Percentiles rank a stretch among this genome's conserved stretches.
phyloP scores from a whole-genome alignment of 2,113 vertebrate species.

The Paramisgurnus dabryanus region DNA sequence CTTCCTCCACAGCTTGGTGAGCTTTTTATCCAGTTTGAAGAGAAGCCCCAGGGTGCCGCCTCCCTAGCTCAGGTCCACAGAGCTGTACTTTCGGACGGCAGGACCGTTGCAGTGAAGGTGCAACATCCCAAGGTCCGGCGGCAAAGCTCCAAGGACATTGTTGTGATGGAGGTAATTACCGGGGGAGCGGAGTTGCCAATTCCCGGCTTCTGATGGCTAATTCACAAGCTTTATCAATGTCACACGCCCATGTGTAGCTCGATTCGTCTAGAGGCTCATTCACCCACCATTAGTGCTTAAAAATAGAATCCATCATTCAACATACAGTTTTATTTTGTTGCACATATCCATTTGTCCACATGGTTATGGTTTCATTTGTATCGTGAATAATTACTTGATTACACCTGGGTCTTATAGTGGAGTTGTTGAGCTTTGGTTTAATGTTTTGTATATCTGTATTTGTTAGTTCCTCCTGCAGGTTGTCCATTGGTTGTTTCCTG shows the following conservation, averaged over 20 bases:
- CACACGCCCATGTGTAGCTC: constrained; percentile 33
- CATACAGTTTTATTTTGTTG: constrained; percentile 31
- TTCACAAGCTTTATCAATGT: constrained; percentile 52
- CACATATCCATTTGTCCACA: not conserved
- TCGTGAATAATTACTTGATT: constrained; percentile 23
- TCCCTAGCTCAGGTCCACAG: constrained; percentile 98
- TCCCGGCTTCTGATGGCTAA: constrained; percentile 39
- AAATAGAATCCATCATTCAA: constrained; percentile 45
- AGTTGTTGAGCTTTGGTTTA: not conserved
- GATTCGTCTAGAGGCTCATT: constrained; percentile 5
- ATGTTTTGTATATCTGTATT: not conserved
- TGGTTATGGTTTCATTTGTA: constrained; percentile 1
- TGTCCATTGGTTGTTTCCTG: constrained; percentile 92
- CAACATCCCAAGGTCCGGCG: constrained; percentile 94
- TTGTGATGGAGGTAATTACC: constrained; percentile 90
- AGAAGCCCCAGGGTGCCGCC: constrained; percentile 88
- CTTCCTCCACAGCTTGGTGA: constrained; percentile 80
- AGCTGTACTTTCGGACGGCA: constrained; percentile 89
- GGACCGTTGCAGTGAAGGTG: constrained; percentile 92
- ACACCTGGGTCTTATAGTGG: not conserved
- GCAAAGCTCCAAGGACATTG: constrained; percentile 90
- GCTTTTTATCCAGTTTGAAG: constrained; percentile 88
- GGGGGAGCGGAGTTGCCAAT: not conserved
- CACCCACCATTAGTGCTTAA: constrained; percentile 43
- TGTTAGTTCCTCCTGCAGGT: constrained; percentile 80